Percentiles rank a stretch among this genome's conserved stretches.
Evolutionary conservation across 1,140 invertebrate genomes (phyloP).

Genomic region (Drosophila chauvacae): DNA sequence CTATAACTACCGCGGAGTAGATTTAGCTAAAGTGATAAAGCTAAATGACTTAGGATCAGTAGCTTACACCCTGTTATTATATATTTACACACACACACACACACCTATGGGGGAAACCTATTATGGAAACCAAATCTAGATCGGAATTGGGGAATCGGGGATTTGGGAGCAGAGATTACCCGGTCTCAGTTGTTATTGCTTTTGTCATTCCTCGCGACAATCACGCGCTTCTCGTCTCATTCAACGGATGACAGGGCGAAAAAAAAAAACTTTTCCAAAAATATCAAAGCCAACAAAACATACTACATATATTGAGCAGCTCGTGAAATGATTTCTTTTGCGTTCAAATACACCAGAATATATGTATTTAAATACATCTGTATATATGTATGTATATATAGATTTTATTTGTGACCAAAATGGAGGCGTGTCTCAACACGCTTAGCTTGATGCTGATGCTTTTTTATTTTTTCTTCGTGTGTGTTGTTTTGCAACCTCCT

Average conservation of each 20-base stretch:
- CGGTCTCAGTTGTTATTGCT: slow-evolving; percentile 13
- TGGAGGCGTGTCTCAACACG: slow-evolving; percentile 31
- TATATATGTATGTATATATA: neutral
- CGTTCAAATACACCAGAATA: neutral
- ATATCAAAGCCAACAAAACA: slow-evolving; percentile 50
- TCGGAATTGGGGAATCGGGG: slow-evolving; percentile 1
- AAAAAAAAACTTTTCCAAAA: slow-evolving; percentile 60
- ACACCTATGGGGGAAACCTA: neutral
- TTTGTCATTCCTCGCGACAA: slow-evolving; percentile 42
- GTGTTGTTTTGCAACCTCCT: slow-evolving; percentile 15
- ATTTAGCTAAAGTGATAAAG: neutral
- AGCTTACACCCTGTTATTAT: slow-evolving; percentile 1
- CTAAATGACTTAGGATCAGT: neutral
- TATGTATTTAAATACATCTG: slow-evolving; percentile 1
- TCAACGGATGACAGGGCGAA: slow-evolving; percentile 43
- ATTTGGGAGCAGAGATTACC: slow-evolving; percentile 39
- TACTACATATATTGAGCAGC: slow-evolving; percentile 35
- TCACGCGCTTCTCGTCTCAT: slow-evolving; percentile 61
- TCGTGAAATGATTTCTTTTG: slow-evolving; percentile 22
- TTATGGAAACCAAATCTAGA: neutral
- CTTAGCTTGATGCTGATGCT: slow-evolving; percentile 8
- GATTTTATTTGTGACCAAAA: slow-evolving; percentile 37
- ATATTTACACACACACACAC: neutral
- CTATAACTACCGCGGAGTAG: too few relatives aligned
- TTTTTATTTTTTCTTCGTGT: neutral